Evolutionary conservation across 1,140 invertebrate species (phyloP).

Genomic region (Dendrolimus punctatus): DNA sequence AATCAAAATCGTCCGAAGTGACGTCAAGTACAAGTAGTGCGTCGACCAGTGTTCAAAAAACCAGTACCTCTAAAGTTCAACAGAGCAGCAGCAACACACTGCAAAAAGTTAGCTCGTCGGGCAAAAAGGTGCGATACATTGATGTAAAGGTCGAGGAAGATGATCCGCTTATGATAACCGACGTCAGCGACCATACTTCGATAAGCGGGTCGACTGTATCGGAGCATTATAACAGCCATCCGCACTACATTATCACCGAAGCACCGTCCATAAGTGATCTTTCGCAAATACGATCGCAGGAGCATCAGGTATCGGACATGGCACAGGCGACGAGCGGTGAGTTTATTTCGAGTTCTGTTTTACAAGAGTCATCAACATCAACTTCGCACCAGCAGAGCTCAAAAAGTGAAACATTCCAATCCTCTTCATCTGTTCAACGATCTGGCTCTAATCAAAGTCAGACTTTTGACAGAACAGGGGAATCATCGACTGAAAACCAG

Average conservation of each 20-base stretch:
- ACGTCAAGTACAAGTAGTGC: constrained; percentile 52
- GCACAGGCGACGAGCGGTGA: constrained; percentile 55
- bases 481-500: constrained; percentile 38
- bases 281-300: constrained; percentile 43
- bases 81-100: constrained; percentile 54
- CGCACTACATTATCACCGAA: constrained; percentile 70
- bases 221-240: constrained; percentile 67
- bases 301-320: constrained; percentile 64
- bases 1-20: constrained; percentile 53
- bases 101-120: constrained; percentile 64
- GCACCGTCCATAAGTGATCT: constrained; percentile 65
- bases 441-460: constrained; percentile 41
- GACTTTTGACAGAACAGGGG: constrained; percentile 12
- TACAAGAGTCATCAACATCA: constrained; percentile 54
- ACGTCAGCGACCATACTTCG: constrained; percentile 64
- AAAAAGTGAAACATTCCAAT: constrained; percentile 56
- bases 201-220: constrained; percentile 65
- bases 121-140: constrained; percentile 68
- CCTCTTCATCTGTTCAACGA: constrained; percentile 57
- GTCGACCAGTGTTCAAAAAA: constrained; percentile 60
- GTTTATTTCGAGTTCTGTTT: constrained; percentile 53
- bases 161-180: constrained; percentile 69
- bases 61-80: constrained; percentile 51
- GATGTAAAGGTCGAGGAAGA: constrained; percentile 70
- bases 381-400: constrained; percentile 57